phyloP scores from a whole-genome alignment of 2,113 vertebrate genomes.

The Xiphophorus couchianus region DNA sequence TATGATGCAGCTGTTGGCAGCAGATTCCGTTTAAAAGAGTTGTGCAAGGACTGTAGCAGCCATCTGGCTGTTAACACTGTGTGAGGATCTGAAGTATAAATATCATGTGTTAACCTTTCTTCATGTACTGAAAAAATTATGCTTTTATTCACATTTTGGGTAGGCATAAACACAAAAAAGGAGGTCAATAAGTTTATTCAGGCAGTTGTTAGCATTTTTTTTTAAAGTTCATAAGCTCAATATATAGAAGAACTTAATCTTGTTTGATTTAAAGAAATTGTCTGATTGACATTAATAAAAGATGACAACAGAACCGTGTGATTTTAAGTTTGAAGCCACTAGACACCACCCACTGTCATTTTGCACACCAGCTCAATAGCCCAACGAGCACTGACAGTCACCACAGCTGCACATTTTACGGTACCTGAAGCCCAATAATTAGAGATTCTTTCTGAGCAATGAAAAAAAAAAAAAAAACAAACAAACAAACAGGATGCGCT shows the following conservation, averaged over 20 bases:
- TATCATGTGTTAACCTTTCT: slow-evolving; percentile 22
- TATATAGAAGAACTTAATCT: not conserved
- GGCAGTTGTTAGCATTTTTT: not conserved
- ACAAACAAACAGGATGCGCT: slow-evolving; percentile 25
- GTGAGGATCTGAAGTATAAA: slow-evolving; percentile 46
- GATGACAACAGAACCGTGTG: slow-evolving; percentile 56
- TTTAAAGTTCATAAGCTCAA: not conserved
- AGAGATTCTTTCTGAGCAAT: slow-evolving; percentile 76
- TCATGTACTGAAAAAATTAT: slow-evolving; percentile 9
- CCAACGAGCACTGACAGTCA: slow-evolving; percentile 82
- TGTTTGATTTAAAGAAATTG: slow-evolving; percentile 35
- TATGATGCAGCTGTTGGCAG: slow-evolving; percentile 65
- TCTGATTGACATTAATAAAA: slow-evolving; percentile 69
- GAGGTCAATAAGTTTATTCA: not conserved
- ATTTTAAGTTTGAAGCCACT: slow-evolving; percentile 55
- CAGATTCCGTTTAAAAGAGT: slow-evolving; percentile 66
- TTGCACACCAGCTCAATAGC: slow-evolving; percentile 83
- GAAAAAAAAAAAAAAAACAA: slow-evolving; percentile 43
- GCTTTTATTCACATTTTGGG: slow-evolving; percentile 15
- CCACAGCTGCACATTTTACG: slow-evolving; percentile 86
- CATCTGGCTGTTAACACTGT: slow-evolving; percentile 66
- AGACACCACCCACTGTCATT: slow-evolving; percentile 85
- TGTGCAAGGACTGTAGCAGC: slow-evolving; percentile 54
- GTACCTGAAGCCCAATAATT: slow-evolving; percentile 91
- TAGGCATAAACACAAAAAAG: not conserved